A percentile compares a stretch with the other conserved stretches of the same genome.
These are phyloP conservation scores for Harpagifer antarcticus DNA, from an alignment of 2,797 vertebrate genomes.

Conservation along the genomic window DNA sequence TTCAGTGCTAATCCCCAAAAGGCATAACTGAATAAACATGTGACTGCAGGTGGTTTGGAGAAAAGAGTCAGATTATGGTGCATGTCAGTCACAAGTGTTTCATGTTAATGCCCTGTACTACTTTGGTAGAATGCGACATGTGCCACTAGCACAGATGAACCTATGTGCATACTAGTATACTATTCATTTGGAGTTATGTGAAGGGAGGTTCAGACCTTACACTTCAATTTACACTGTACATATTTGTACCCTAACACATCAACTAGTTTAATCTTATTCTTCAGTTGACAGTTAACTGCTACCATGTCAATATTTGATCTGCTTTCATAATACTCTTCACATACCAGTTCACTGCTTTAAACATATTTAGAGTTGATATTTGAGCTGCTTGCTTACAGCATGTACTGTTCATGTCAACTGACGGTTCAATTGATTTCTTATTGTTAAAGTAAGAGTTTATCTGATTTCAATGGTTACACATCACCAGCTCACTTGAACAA, in stretches of 20 bases:
- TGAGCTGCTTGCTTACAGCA: background rate
- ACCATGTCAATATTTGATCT: background rate
- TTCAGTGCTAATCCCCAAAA: conserved; percentile 44
- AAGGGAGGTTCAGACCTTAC: too few species aligned
- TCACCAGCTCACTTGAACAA: too few species aligned
- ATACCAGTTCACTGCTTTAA: background rate
- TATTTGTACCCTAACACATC: too few species aligned
- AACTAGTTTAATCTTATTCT: too few species aligned
- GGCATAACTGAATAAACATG: conserved; percentile 51
- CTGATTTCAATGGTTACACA: background rate
- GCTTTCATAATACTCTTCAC: background rate
- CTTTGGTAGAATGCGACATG: conserved; percentile 6
- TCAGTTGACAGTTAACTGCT: too few species aligned
- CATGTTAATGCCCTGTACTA: conserved; percentile 7
- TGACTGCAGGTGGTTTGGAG: conserved; percentile 5
- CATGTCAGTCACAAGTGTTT: conserved; percentile 26
- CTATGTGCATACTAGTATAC: too few species aligned
- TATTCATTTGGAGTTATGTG: too few species aligned
- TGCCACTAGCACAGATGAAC: background rate
- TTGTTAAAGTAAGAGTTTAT: background rate
- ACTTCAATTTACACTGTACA: too few species aligned
- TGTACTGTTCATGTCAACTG: background rate
- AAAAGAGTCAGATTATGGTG: conserved; percentile 17
- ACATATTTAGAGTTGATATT: background rate
- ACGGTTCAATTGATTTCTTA: background rate